Evolutionary conservation across 2,797 vertebrate genomes (phyloP).

Genomic region (Sitta carolinensis): DNA sequence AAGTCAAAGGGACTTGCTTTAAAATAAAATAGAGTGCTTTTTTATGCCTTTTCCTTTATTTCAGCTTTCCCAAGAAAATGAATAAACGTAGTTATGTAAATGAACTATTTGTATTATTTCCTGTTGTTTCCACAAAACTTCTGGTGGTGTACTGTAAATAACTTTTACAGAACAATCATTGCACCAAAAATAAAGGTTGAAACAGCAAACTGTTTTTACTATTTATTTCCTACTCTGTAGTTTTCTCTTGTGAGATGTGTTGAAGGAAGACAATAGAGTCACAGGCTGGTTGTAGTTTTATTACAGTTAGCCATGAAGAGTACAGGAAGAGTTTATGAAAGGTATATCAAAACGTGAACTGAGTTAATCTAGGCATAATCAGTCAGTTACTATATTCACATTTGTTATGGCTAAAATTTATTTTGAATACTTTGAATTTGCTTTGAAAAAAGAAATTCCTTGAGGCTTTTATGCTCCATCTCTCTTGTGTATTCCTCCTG

Average conservation of each 20-base stretch:
- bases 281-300: background rate
- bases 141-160: background rate
- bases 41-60: background rate
- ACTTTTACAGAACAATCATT: background rate
- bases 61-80: background rate
- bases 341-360: background rate
- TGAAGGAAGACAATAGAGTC: background rate
- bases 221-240: background rate
- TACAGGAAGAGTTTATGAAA: background rate
- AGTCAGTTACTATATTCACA: background rate
- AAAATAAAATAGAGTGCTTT: background rate
- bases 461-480: background rate
- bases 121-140: background rate
- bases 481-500: rapidly evolving
- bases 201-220: background rate
- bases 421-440: background rate
- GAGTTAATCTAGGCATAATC: background rate
- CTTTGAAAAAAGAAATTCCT: background rate
- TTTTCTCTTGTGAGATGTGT: background rate
- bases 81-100: background rate
- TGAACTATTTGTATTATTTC: background rate
- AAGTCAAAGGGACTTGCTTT: background rate
- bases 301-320: background rate
- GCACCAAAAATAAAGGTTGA: background rate
- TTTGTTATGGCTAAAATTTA: background rate